Evolutionary conservation across 2,113 vertebrate genomes (phyloP), one percentile per base, ranked within the genome.

Genomic region (Anas platyrhynchos): DNA sequence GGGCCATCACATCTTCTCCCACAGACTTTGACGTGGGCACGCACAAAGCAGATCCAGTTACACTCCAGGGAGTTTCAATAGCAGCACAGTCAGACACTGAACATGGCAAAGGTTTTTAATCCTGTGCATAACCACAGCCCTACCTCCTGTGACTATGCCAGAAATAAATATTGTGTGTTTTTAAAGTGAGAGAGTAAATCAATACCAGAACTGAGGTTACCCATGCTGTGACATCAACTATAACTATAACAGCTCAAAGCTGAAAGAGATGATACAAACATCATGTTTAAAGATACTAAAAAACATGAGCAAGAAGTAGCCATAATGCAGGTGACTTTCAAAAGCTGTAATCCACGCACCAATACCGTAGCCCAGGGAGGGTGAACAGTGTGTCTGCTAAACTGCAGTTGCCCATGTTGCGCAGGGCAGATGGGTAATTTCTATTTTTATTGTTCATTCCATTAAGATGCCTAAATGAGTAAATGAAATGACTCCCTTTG

Each of bases 1-100:
- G 15, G 13, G 16, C 4, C 43, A 34, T 38, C 13, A 17, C 9
- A 9, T 16, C 23, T 91, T 73, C 21, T 86, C 20, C n/a, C 50
- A 29, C 34, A 43, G 3, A 52, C 11, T 36, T 66, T 31, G 15
- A 3, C 23, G 36, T 67, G 36, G 15, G 27, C 61, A 14, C 0
- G 0, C 32, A 26, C 36, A 48, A 26, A 86, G 43, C 34, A 32
- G 13, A 26, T 18, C 13, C 59, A 31, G 75, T 26, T 71, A 36
- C 0, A 0, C 65, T 61, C 16, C 41, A 17, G 22, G 44, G 27
- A 25, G 26, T 62, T 88, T 62, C 36, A 55, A 25, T n/a, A 58
- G 76, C 44, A 77, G 59, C 0, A 0, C 16, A 44, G 44, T 20
- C 20, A 88, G 38, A 58, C 8, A 2, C 25, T 69, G 11, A 0